A percentile compares a stretch with the other conserved stretches of the same genome.
phyloP scores from a whole-genome alignment of 2,797 vertebrate genomes.

The Pseudomugil tenellus region DNA sequence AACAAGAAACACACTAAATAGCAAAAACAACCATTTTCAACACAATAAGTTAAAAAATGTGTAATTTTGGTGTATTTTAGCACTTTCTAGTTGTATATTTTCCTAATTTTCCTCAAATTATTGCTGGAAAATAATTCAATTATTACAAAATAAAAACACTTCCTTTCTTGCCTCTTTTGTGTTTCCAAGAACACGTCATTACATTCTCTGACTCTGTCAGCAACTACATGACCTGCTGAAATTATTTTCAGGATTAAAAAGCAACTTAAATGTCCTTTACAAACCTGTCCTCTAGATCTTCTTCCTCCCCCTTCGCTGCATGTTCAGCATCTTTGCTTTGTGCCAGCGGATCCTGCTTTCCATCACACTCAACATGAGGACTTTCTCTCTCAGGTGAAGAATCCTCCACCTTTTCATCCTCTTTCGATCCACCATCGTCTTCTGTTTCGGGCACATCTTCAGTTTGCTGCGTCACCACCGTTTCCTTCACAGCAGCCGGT shows the following conservation, averaged over 20 bases:
- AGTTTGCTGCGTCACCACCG: slow-evolving; percentile 7
- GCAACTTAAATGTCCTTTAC: slow-evolving; percentile 5
- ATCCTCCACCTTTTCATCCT: slow-evolving; percentile 7
- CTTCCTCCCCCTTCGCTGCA: slow-evolving; percentile 27
- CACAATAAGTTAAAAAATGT: background rate
- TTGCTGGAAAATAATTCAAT: background rate
- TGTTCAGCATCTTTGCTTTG: slow-evolving; percentile 16
- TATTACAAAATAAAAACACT: background rate
- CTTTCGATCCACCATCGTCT: slow-evolving; percentile 14
- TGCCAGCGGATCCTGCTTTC: slow-evolving; percentile 28
- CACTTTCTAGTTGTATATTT: background rate
- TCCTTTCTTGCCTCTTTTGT: background rate
- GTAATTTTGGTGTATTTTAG: background rate
- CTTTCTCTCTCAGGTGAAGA: slow-evolving; percentile 1
- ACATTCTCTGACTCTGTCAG: background rate
- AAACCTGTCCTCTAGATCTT: slow-evolving; percentile 61
- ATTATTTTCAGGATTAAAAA: background rate
- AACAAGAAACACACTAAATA: too few relatives aligned
- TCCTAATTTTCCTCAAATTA: background rate
- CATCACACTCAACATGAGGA: slow-evolving; percentile 25
- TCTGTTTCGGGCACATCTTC: slow-evolving; percentile 22
- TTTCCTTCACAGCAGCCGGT: slow-evolving; percentile 41
- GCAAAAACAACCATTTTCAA: background rate
- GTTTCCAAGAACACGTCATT: background rate
- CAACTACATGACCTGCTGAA: background rate